Evolutionary conservation across 2,113 vertebrate species (phyloP).

Genomic region (Penelope pileata): DNA sequence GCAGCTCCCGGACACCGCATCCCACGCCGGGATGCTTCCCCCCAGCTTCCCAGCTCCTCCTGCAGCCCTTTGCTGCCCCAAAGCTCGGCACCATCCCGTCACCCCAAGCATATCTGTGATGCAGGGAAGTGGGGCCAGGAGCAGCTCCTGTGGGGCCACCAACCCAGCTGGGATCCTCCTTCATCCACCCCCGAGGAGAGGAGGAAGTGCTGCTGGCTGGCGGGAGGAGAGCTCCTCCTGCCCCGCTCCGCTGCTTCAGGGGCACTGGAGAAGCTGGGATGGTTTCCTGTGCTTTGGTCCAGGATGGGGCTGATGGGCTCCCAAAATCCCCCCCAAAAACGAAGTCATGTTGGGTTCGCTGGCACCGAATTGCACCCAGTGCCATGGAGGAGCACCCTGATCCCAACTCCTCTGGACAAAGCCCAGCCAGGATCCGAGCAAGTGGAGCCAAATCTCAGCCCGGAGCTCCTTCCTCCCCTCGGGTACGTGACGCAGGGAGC

Average conservation of each 20-base stretch:
- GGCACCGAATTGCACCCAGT: too few relatives aligned
- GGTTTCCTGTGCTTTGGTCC: too few relatives aligned
- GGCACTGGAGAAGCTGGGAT: too few relatives aligned
- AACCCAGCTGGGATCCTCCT: neutral
- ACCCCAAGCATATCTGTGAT: neutral
- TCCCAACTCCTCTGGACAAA: neutral
- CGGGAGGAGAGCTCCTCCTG: accelerated
- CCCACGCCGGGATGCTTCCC: too few relatives aligned
- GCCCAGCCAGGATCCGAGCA: neutral
- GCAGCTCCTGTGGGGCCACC: neutral
- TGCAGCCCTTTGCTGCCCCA: neutral
- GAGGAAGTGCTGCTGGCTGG: neutral
- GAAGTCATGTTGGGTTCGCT: too few relatives aligned
- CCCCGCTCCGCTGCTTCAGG: accelerated
- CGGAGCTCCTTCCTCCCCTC: neutral
- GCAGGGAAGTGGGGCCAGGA: too few relatives aligned
- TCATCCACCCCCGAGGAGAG: neutral
- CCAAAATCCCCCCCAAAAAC: too few relatives aligned
- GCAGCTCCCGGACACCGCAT: too few relatives aligned
- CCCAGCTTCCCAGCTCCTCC: too few relatives aligned
- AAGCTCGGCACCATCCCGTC: neutral
- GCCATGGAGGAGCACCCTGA: too few relatives aligned
- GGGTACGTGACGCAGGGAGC: too few relatives aligned
- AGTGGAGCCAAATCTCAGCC: accelerated
- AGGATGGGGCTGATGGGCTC: too few relatives aligned